Evolutionary conservation across 2,888 invertebrate species (phyloP), one percentile per base, ranked within the genome.

Genomic region (Epinotia brunnichana): DNA sequence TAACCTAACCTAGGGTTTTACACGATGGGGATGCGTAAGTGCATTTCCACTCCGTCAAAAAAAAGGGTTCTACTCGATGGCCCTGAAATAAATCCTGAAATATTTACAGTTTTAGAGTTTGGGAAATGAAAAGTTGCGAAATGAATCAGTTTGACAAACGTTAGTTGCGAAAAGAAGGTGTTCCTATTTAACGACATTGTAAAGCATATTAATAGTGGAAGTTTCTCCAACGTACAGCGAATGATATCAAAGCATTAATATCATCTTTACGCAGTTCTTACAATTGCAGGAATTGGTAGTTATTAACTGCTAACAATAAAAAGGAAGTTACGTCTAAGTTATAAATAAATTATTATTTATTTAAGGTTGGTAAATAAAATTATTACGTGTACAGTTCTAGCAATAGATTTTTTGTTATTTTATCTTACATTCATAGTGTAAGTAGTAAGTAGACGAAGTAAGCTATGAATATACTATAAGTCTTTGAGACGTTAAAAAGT

Each of bases 341-440:
- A 64, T 60, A 53, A 53, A 62, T 62, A 41, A 70, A 59, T 64
- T 64, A 59, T 70, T 64, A 59, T 70, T 70, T 70, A 54, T 59
- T 24, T 53, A 57, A 57, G 51, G 48, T 57, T 10, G 59, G 19
- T 51, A 57, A 51, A 39, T 51, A 29, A 63, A 19, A 64, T 13
- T 4, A n/a, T 48, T 48, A 21, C 44, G 48, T 71, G 70, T 53
- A 66, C 29, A 60, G 56, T 66, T 66, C 59, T 35, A 35, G 51
- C 3, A 29, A 44, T 44, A 9, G 13, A 3, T 57, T 9, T 56
- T 15, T 19, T 19, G 17, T 29, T 21, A 13, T 9, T 56, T 11
- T 56, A n/a, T 53, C 7, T 39, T 21, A 15, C 2, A 0, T 19
- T 35, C 3, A 19, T 21, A 39, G n/a, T 59, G 21, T 5, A 41